phyloP scores from a whole-genome alignment of 2,797 vertebrate genomes.

The Glossophaga mutica region DNA sequence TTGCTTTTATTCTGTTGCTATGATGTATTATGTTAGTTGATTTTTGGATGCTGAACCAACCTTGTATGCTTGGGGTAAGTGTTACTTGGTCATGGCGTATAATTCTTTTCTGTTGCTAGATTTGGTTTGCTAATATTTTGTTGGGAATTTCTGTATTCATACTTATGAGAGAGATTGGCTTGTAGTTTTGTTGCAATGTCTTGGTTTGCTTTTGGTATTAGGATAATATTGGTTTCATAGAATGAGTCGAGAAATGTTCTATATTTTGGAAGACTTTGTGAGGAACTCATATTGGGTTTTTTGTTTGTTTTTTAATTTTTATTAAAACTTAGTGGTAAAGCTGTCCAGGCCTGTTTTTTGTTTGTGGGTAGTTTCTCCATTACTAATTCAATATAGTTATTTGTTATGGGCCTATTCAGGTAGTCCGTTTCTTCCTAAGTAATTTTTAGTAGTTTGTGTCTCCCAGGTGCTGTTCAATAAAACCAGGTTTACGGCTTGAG shows the following conservation, averaged over 20 bases:
- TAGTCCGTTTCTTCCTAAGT: background rate
- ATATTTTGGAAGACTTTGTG: background rate
- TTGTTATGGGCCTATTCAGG: background rate
- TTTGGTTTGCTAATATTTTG: background rate
- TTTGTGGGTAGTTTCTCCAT: background rate
- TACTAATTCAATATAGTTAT: background rate
- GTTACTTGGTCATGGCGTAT: background rate
- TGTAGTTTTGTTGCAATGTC: background rate
- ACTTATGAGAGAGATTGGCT: background rate
- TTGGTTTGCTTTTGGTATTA: background rate
- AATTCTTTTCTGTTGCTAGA: background rate
- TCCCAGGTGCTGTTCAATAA: background rate
- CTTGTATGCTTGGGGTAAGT: background rate
- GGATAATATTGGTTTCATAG: background rate
- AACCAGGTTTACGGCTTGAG: background rate
- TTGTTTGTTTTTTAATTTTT: background rate
- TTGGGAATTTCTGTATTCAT: background rate
- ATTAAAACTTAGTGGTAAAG: background rate
- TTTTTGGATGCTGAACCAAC: background rate
- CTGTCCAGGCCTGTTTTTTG: background rate
- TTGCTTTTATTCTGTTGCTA: background rate
- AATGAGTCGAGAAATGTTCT: background rate
- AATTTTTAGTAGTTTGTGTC: background rate
- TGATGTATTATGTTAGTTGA: background rate
- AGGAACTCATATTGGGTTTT: background rate